A percentile compares a stretch with the other conserved stretches of the same genome.
These are phyloP conservation scores for Amphipyra berbera DNA, from an alignment of 2,888 invertebrate genomes.

Conservation along the genomic window DNA sequence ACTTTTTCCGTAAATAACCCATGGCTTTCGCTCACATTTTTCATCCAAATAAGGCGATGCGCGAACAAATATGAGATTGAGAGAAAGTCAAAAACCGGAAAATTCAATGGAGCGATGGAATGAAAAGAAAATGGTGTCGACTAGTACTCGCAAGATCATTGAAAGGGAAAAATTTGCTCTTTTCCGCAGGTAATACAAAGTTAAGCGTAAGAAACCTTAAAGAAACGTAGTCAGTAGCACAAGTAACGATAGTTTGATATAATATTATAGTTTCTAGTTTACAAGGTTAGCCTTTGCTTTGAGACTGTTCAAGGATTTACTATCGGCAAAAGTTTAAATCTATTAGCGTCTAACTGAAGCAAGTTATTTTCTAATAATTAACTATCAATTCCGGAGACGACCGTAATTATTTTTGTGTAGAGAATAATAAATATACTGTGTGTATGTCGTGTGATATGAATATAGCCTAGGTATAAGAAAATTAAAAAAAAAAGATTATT, in stretches of 20 bases:
- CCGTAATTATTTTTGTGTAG: too few relatives aligned
- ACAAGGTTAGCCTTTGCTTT: conserved; percentile 16
- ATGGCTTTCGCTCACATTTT: too few relatives aligned
- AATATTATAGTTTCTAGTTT: background rate
- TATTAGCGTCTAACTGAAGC: conserved; percentile 5
- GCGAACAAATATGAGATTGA: background rate
- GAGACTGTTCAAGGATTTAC: conserved; percentile 11
- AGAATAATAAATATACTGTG: too few relatives aligned
- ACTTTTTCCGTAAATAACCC: too few relatives aligned
- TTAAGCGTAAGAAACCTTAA: conserved; percentile 12
- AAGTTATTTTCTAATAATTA: conserved; percentile 19
- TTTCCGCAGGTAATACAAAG: conserved; percentile 7
- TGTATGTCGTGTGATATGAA: too few relatives aligned
- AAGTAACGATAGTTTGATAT: conserved; percentile 5
- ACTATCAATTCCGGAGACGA: too few relatives aligned
- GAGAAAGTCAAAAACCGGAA: background rate
- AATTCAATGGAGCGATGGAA: background rate
- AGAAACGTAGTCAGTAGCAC: background rate
- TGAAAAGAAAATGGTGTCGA: background rate
- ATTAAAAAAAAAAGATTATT: too few relatives aligned
- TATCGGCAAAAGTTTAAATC: conserved; percentile 13
- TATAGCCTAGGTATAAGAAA: too few relatives aligned
- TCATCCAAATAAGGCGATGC: too few relatives aligned
- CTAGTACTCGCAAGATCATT: background rate
- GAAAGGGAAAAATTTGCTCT: background rate